These are phyloP conservation scores for Danio kyathit DNA, from an alignment of 2,797 vertebrate species.

Conservation along the genomic window DNA sequence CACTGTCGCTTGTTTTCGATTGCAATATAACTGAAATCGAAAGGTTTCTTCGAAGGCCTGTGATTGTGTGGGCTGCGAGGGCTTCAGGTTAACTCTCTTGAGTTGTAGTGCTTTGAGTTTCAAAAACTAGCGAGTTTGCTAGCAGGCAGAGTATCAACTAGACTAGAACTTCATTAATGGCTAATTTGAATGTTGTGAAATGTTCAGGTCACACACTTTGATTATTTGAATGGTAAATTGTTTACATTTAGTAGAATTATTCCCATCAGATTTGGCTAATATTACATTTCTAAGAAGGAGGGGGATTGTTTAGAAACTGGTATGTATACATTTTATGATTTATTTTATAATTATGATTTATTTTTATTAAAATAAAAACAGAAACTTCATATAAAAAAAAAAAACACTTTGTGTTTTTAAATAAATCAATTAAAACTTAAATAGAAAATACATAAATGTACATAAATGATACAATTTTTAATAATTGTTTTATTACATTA, in stretches of 20 bases:
- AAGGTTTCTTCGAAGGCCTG: slow-evolving; percentile 8
- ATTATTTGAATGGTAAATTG: neutral
- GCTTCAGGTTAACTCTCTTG: slow-evolving; percentile 19
- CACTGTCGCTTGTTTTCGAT: neutral
- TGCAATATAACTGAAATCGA: slow-evolving; percentile 14
- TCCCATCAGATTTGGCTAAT: neutral
- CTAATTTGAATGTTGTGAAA: neutral
- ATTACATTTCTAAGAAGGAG: neutral
- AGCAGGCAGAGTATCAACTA: slow-evolving; percentile 2
- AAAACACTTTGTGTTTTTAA: too few relatives aligned
- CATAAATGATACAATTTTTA: too few relatives aligned
- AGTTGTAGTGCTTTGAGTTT: neutral
- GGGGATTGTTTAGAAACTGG: too few relatives aligned
- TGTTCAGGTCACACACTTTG: neutral
- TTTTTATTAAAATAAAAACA: too few relatives aligned
- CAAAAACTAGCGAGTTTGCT: neutral
- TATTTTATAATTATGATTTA: too few relatives aligned
- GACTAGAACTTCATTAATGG: neutral
- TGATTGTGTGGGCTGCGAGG: slow-evolving; percentile 21
- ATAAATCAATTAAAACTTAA: too few relatives aligned
- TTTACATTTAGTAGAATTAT: neutral
- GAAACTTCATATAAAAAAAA: too few relatives aligned
- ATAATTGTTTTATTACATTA: too few relatives aligned
- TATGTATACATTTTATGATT: too few relatives aligned
- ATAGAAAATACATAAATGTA: too few relatives aligned